Evolutionary conservation across 1,140 invertebrate genomes (phyloP), one percentile per base, ranked within the genome.

Genomic region (Drosophila hydei): DNA sequence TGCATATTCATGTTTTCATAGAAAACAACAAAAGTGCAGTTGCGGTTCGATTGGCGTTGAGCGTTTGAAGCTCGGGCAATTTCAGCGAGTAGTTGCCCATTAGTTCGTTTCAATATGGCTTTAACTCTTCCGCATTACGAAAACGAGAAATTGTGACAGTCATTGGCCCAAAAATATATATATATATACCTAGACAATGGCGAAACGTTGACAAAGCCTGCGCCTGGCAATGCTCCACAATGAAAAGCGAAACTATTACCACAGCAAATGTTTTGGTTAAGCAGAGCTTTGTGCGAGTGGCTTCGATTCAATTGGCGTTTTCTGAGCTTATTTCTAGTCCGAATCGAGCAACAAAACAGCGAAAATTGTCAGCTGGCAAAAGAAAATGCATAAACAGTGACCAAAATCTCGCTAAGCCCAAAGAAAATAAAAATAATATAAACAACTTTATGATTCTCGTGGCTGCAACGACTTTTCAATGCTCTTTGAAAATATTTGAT

Each of bases 191-290:
- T 45, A 68, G 42, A 72, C 58, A 76, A 73, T 62, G 43, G 52
- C 60, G 71, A 74, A 67, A 12, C 52, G 45, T 36, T 58, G 16
- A 52, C 64, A 68, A 63, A 55, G 50, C 40, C 27, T 42, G 56
- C 9, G 16, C 21, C 45, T 55, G 43, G 27, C 62, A 38, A 59
- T 21, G 45, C 65, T 83, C 72, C 58, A 62, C 56, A 64, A 75
- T 70, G 83, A 88, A 85, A 85, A 85, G 81, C 77, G 83, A 85
- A 85, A 85, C 68, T 65, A 55, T 79, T 77, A 71, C 69, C 80
- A 85, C 61, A 43, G 52, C 70, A 87, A 42, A 42, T 42, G 38
- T 5, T 54, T 59, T 62, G 62, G 71, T 71, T 16, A 56, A 59
- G 36, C 19, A 14, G n/a, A 50, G 58, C 27, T 52, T 52, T 6